Evolutionary conservation across 2,113 vertebrate species (phyloP).

Genomic region (Ellobius talpinus): DNA sequence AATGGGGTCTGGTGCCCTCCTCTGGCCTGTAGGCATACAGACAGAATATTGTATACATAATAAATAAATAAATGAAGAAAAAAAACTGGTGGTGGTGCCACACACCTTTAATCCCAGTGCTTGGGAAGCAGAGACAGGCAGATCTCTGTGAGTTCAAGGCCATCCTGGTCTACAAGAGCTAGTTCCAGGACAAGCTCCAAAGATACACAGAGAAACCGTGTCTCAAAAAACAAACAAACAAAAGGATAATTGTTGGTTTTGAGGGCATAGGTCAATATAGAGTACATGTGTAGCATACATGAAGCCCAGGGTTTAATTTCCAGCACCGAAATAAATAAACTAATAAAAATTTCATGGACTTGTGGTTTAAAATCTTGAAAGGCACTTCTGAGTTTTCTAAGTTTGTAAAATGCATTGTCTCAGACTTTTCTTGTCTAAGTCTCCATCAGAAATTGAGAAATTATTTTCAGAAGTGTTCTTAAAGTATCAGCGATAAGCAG

Average conservation of each 20-base stretch:
- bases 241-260: background rate
- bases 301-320: background rate
- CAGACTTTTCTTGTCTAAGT: background rate
- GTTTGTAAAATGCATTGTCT: background rate
- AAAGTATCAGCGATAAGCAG: constrained; percentile 31
- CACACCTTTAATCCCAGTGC: too few relatives aligned
- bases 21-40: too few relatives aligned
- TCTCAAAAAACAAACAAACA: too few relatives aligned
- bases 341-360: background rate
- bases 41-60: too few relatives aligned
- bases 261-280: background rate
- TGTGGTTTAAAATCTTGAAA: background rate
- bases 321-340: background rate
- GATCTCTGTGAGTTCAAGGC: too few relatives aligned
- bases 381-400: background rate
- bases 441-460: constrained; percentile 4
- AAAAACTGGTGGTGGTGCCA: too few relatives aligned
- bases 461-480: constrained; percentile 6
- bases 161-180: too few relatives aligned
- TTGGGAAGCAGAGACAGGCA: too few relatives aligned
- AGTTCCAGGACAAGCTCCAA: too few relatives aligned
- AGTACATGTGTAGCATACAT: background rate
- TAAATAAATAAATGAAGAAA: too few relatives aligned
- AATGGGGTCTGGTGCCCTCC: too few relatives aligned
- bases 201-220: too few relatives aligned